A percentile compares a stretch with the other conserved stretches of the same genome.
Evolutionary conservation across 92 coral and sea anemone species (phyloP).

Genomic region (Bergia sp.): DNA sequence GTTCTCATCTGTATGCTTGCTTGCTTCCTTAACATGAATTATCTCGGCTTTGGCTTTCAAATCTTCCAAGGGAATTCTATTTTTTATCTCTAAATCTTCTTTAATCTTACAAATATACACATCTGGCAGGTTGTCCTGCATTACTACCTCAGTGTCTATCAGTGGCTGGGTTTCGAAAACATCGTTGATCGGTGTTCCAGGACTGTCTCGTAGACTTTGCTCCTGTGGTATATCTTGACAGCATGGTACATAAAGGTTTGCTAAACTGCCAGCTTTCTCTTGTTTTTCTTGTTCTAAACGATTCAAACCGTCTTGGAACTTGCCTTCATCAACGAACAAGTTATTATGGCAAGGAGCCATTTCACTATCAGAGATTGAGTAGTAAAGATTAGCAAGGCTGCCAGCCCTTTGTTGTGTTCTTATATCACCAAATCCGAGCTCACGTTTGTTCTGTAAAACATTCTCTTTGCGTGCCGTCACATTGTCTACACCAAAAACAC

Average conservation of each 20-base stretch:
- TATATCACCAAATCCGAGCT: constrained; percentile 18
- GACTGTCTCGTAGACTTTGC: not conserved
- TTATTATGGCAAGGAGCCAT: not conserved
- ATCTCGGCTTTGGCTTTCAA: constrained; percentile 3
- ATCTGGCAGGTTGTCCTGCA: not conserved
- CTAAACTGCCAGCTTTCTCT: constrained; percentile 37
- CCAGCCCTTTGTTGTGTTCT: constrained; percentile 33
- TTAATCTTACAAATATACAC: not conserved
- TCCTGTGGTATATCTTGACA: not conserved
- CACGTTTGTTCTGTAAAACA: constrained; percentile 2
- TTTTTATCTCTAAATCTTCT: not conserved
- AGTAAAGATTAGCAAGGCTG: constrained; percentile 41
- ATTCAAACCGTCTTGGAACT: not conserved
- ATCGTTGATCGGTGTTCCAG: not conserved
- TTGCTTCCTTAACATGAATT: constrained; percentile 18
- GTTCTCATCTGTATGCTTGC: not conserved
- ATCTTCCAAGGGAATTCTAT: not conserved
- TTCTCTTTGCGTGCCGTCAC: not conserved
- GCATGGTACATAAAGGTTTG: constrained; percentile 32
- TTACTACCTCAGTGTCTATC: not conserved
- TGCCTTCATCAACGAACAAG: constrained; percentile 10
- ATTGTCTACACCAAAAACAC: not conserved
- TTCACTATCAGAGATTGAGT: not conserved
- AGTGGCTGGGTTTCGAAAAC: not conserved
- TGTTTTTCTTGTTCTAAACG: constrained; percentile 4